Base-by-base conservation (phyloP, 1,140 invertebrate genomes). In the Bilobella aurantiaca region DNA sequence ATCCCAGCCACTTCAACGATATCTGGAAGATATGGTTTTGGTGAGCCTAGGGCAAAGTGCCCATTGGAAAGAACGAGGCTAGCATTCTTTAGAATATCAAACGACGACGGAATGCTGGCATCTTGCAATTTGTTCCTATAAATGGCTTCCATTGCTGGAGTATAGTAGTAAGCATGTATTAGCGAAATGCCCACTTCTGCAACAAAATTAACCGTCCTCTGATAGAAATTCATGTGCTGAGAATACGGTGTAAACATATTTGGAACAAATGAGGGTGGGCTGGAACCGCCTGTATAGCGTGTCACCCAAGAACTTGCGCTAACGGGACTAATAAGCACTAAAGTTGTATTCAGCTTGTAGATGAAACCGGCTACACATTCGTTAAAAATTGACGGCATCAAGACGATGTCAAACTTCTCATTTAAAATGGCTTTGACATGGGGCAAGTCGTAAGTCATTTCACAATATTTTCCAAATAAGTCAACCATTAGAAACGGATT, bases 1-100 rank as follows among this genome's bases (percentile, higher is more conserved):
- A 83, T 72, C 23, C 82, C 83, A 30, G 82, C 83, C 64, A 86
- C 78, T 73, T 84, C 81, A 29, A 83, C 76, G 47, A 84, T 76
- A 73, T 80, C 80, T 0, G 82, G 81, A 23, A 81, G 68, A 32
- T 76, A 77, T 1, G 82, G 79, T n/a, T 57, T 68, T 18, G 78
- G 75, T 18, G 71, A 64, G 58, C 77, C 75, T 58, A 79, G 76
- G 70, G 75, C 77, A 61, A 78, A 79, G 64, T 83, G 80, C 29
- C 74, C 74, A 64, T 82, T 82, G 0, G 79, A 68, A 18, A 83
- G 68, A 28, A 81, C 71, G 1, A 83, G 63, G 8, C 73, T 75
- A 2, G 70, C 69, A 21, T 79, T 77, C 1, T 66, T 69, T 0
- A 74, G 75, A 3, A 84, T 73, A 0, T 80, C 75, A 0, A 31